Base-by-base conservation (phyloP, 2,797 vertebrate species). In the Pseudotriccus pelzelni region DNA sequence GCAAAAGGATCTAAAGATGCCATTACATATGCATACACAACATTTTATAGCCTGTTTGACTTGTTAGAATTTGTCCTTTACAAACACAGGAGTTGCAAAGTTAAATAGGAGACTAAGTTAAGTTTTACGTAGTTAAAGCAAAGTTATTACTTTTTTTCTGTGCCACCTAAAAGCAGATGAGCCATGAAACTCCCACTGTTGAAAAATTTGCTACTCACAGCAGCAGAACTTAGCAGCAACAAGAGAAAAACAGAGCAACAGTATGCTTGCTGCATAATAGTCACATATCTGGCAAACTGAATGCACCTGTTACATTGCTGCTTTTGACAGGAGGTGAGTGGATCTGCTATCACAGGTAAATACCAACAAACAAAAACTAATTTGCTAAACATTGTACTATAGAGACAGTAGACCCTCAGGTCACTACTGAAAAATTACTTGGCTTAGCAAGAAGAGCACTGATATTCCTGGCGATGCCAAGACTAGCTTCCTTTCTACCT, bases 241-340 rank as follows among this genome's bases (percentile, higher is more conserved):
- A 91, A 87, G 0, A 96, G 82, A 76, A 97, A 96, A 95, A 73
- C 49, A 89, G 93, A 95, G 68, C 46, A 59, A 28, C 5, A 5
- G 50, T 66, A 62, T 79, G 64, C 55, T 94, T 90, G 41, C 46
- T 91, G 60, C 36, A 9, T n/a, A 83, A 83, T 30, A 94, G 68
- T 90, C 94, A 83, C 77, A 78, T 82, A 92, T 47, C 55, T 92
- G 87, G 85, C 82, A 93, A 90, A 93, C 69, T 63, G 95, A 95
- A 95, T 36, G 77, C 53, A 94, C 83, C 87, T 82, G 87, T 80
- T 88, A 96, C 34, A 28, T 34, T 37, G 53, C 24, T 70, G 72
- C 58, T 76, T 90, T 89, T 96, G 94, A 95, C 73, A 97, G 81
- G 64, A 97, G 87, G 67, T 72, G 79, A 95, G 82, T 81, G 39